Percentiles rank a stretch among this genome's conserved stretches.
Evolutionary conservation across 2,888 invertebrate species (phyloP).

Genomic region (Sialis lutaria): DNA sequence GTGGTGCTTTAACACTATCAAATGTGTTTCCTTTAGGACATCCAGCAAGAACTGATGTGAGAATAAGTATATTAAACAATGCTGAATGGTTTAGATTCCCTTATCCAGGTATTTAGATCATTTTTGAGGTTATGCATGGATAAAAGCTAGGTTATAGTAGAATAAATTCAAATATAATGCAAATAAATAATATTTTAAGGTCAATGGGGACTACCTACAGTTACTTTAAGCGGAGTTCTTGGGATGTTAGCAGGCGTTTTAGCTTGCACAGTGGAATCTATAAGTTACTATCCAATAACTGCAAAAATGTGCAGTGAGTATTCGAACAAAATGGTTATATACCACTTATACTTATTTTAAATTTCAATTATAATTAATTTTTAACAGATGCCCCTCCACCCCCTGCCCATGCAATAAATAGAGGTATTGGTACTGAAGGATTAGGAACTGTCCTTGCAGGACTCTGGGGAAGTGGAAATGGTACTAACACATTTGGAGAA

Average conservation of each 20-base stretch:
- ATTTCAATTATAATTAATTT: background rate
- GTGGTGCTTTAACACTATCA: slow-evolving; percentile 47
- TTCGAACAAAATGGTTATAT: background rate
- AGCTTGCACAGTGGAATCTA: slow-evolving; percentile 64
- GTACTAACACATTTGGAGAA: slow-evolving; percentile 78
- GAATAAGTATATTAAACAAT: slow-evolving; percentile 46
- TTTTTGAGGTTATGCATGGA: background rate
- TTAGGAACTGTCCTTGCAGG: slow-evolving; percentile 71
- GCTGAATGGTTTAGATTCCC: slow-evolving; percentile 68
- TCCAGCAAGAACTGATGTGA: slow-evolving; percentile 56
- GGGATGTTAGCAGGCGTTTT: slow-evolving; percentile 65
- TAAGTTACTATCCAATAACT: slow-evolving; percentile 85
- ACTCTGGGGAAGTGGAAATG: slow-evolving; percentile 72
- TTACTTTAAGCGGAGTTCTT: slow-evolving; percentile 50
- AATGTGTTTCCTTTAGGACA: slow-evolving; percentile 45
- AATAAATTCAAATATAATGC: background rate
- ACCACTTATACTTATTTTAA: no score
- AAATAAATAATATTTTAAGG: slow-evolving; percentile 25
- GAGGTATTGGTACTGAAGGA: slow-evolving; percentile 73
- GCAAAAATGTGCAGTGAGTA: slow-evolving; percentile 59
- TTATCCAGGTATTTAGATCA: slow-evolving; percentile 42
- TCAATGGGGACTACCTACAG: slow-evolving; percentile 61
- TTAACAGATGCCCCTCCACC: slow-evolving; percentile 57
- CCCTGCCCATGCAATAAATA: slow-evolving; percentile 71
- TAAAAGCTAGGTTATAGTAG: background rate